Percentiles rank a stretch among this genome's conserved stretches.
Evolutionary conservation across 2,113 vertebrate genomes (phyloP).

Genomic region (Oncorhynchus keta): DNA sequence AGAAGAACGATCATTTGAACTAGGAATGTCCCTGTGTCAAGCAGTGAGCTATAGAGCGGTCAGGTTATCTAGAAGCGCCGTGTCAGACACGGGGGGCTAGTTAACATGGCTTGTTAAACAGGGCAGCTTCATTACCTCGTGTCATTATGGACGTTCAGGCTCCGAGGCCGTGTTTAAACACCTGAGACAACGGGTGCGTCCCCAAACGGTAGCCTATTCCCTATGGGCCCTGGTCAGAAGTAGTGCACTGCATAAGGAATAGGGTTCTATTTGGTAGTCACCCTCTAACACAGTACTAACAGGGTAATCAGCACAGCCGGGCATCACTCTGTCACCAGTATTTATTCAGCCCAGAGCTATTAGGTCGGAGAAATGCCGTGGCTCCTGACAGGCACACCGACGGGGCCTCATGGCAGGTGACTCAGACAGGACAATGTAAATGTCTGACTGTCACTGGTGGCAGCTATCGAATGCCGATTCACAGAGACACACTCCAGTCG

Average conservation of each 20-base stretch:
- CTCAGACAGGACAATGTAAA: slow-evolving; percentile 37
- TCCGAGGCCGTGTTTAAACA: slow-evolving; percentile 68
- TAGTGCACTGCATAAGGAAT: too few relatives aligned
- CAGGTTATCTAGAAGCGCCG: slow-evolving; percentile 68
- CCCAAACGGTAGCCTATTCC: too few relatives aligned
- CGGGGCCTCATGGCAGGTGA: slow-evolving; percentile 38
- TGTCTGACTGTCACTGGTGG: neutral
- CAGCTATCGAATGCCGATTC: slow-evolving; percentile 43
- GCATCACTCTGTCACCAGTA: too few relatives aligned
- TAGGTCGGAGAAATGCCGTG: slow-evolving; percentile 54
- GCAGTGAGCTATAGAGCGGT: slow-evolving; percentile 20
- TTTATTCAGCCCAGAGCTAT: slow-evolving; percentile 64
- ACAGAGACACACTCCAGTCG: slow-evolving; percentile 29
- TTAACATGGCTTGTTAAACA: slow-evolving; percentile 80
- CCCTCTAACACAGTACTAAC: slow-evolving; percentile 75
- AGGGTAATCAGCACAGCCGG: slow-evolving; percentile 53
- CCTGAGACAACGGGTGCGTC: slow-evolving; percentile 30
- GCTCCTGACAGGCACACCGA: slow-evolving; percentile 52
- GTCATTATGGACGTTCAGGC: slow-evolving; percentile 78
- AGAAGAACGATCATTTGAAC: neutral
- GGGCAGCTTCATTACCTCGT: slow-evolving; percentile 71
- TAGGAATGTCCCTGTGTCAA: neutral
- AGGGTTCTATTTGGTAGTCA: slow-evolving; percentile 30
- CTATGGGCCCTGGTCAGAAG: too few relatives aligned
- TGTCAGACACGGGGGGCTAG: slow-evolving; percentile 66